These are phyloP conservation scores for Cosmopolites sordidus DNA, from an alignment of 2,888 invertebrate genomes.

Conservation along the genomic window DNA sequence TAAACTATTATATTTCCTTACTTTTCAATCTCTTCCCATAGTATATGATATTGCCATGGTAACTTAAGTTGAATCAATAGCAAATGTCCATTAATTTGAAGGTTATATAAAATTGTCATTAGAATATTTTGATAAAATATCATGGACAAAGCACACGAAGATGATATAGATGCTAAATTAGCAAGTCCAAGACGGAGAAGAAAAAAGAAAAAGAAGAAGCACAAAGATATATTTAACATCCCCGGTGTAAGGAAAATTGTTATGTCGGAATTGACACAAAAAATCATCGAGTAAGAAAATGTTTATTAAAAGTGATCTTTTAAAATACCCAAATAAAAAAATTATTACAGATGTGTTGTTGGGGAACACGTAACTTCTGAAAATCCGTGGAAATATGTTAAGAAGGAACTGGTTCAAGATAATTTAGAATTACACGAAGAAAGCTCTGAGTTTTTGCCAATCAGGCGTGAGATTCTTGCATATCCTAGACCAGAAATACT, in stretches of 20 bases:
- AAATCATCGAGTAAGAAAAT: conserved; percentile 51
- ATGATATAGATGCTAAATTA: neutral
- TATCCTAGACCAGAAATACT: conserved; percentile 38
- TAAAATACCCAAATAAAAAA: neutral
- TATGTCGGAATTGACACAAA: conserved; percentile 57
- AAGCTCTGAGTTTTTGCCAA: conserved; percentile 50
- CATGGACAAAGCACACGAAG: conserved; percentile 3
- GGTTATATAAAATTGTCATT: conserved; percentile 5
- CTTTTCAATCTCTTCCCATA: too few species aligned
- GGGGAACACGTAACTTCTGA: conserved; percentile 68
- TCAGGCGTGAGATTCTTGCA: conserved; percentile 44
- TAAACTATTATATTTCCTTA: too few species aligned
- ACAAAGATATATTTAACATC: conserved; percentile 47
- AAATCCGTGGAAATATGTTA: conserved; percentile 67
- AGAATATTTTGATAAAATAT: neutral
- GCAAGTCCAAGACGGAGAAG: conserved; percentile 13
- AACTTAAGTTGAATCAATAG: too few species aligned
- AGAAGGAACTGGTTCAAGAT: conserved; percentile 59
- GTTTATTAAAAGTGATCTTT: neutral
- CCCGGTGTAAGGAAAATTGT: conserved; percentile 55
- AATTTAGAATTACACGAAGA: conserved; percentile 57
- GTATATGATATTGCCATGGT: too few species aligned
- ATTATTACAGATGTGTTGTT: conserved; percentile 50
- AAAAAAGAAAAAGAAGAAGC: conserved; percentile 26
- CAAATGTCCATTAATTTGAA: neutral